Conservation (phyloP, 1,140 invertebrate genomes). For the Leptinotarsa undecemlineata region DNA sequence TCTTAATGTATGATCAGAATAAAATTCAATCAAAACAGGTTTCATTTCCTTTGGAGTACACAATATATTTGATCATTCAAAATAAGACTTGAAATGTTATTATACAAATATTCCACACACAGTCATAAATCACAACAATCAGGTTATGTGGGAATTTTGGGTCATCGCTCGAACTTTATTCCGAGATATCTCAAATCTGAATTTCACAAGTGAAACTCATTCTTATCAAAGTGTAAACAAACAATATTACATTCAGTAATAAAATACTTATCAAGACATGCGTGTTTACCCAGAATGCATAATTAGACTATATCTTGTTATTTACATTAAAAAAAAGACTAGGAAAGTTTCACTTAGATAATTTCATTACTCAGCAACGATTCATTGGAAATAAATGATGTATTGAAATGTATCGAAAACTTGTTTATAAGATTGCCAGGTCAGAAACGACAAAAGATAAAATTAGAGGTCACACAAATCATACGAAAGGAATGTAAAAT, state of each 20-base stretch:
- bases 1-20: too few relatives aligned
- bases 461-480: too few relatives aligned
- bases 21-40: too few relatives aligned
- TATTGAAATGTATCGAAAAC: too few relatives aligned
- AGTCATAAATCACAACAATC: too few relatives aligned
- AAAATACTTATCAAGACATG: constrained; percentile 1
- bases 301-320: background rate
- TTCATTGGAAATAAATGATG: background rate
- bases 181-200: background rate
- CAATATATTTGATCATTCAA: too few relatives aligned
- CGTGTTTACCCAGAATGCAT: background rate
- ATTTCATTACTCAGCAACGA: background rate
- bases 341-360: background rate
- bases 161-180: background rate
- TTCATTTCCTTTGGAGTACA: too few relatives aligned
- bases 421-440: too few relatives aligned
- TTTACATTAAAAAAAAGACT: background rate
- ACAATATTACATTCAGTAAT: background rate
- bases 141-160: background rate
- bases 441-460: too few relatives aligned
- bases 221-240: constrained; percentile 5
- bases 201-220: constrained; percentile 6
- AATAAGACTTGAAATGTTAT: too few relatives aligned
- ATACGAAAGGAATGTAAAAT: too few relatives aligned
- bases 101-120: too few relatives aligned